Conservation (phyloP, 2,888 invertebrate species). For the Noctua fimbriata region DNA sequence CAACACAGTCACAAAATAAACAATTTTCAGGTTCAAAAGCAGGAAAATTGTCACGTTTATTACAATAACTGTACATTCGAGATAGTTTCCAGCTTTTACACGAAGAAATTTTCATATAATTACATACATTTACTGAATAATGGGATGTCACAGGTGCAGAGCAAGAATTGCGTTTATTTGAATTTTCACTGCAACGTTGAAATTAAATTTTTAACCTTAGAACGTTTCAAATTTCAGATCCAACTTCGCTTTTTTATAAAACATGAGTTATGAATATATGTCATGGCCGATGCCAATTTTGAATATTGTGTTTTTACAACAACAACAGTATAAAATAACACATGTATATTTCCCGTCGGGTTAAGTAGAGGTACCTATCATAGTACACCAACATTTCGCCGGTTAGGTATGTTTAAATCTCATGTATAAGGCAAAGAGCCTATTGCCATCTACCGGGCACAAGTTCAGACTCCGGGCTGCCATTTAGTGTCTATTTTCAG, state of each 20-base stretch:
- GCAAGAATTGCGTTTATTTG: constrained; percentile 48
- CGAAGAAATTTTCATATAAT: constrained; percentile 30
- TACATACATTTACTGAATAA: constrained; percentile 29
- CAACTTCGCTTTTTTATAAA: neutral
- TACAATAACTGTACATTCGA: constrained; percentile 4
- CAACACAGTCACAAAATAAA: neutral
- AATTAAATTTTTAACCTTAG: constrained; percentile 4
- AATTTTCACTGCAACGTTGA: constrained; percentile 10
- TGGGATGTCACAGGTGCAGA: constrained; percentile 42
- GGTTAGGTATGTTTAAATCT: neutral
- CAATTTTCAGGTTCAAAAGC: constrained; percentile 9
- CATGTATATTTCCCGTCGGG: neutral
- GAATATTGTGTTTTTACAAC: neutral
- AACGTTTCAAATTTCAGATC: constrained; percentile 2
- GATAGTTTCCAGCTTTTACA: constrained; percentile 26
- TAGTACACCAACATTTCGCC: neutral
- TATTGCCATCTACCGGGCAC: neutral
- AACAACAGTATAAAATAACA: neutral
- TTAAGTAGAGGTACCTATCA: neutral
- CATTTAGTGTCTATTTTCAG: neutral
- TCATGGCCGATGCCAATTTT: neutral
- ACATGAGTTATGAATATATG: neutral
- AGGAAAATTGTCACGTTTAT: constrained; percentile 2
- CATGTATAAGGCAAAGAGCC: neutral
- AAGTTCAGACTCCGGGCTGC: neutral